Conservation (phyloP, 2,888 invertebrate genomes). For the Ophraella communa region DNA sequence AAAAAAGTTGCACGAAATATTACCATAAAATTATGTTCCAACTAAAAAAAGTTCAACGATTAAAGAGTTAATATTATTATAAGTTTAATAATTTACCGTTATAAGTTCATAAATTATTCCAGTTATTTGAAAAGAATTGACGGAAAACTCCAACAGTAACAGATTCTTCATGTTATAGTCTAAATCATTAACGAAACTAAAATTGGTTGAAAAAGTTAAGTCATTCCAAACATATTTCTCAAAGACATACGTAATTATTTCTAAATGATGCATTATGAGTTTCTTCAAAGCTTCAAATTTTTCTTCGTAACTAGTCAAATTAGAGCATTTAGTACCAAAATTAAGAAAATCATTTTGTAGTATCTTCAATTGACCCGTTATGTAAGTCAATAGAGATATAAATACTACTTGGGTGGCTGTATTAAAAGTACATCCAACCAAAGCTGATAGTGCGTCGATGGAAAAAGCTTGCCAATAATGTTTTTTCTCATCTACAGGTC, state of each 20-base stretch:
- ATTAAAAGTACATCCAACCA: slow-evolving; percentile 20
- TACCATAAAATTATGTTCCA: not conserved
- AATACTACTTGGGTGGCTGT: slow-evolving; percentile 15
- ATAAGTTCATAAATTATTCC: slow-evolving; percentile 16
- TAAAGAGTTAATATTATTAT: no score
- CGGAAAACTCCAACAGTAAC: slow-evolving; percentile 19
- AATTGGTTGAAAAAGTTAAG: not conserved
- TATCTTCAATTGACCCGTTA: slow-evolving; percentile 17
- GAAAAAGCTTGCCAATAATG: slow-evolving; percentile 13
- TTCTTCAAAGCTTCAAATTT: slow-evolving; percentile 3
- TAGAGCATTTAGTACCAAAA: slow-evolving; percentile 1
- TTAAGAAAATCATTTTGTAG: slow-evolving; percentile 14
- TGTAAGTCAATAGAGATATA: slow-evolving; percentile 20
- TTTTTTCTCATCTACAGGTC: slow-evolving; percentile 14
- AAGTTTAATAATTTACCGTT: slow-evolving; percentile 10
- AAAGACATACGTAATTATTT: slow-evolving; percentile 22
- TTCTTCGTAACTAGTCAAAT: not conserved
- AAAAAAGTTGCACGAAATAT: slow-evolving; percentile 16
- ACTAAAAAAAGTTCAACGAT: slow-evolving; percentile 17
- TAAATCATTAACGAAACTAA: slow-evolving; percentile 17
- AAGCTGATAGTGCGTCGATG: slow-evolving; percentile 16
- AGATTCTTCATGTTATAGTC: slow-evolving; percentile 21
- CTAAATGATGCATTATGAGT: slow-evolving; percentile 14
- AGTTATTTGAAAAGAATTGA: slow-evolving; percentile 23
- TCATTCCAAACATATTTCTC: no score